phyloP scores from a whole-genome alignment of 1,140 invertebrate genomes.

The Cydia splendana region DNA sequence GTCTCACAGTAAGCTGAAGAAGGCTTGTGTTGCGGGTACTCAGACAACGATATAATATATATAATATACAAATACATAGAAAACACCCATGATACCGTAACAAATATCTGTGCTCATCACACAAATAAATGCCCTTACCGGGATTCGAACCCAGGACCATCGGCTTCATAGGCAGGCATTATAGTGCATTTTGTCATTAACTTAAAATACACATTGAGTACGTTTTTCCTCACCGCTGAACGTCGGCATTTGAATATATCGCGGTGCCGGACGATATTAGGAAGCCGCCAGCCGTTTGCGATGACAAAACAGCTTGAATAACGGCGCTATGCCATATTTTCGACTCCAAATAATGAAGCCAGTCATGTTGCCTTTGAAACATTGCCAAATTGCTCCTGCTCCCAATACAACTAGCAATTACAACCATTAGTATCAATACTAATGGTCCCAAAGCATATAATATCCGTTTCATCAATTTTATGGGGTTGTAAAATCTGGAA shows the following conservation, averaged over 20 bases:
- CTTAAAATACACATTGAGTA: no score
- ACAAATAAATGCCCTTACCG: no score
- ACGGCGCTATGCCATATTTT: slow-evolving; percentile 80
- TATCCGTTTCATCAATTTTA: slow-evolving; percentile 63
- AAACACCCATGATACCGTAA: no score
- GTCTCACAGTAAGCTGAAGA: no score
- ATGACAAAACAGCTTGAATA: slow-evolving; percentile 80
- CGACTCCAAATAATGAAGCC: slow-evolving; percentile 48
- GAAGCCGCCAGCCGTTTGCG: slow-evolving; percentile 81
- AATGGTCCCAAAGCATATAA: slow-evolving; percentile 53
- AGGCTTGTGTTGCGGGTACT: no score
- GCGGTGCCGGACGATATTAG: slow-evolving; percentile 81
- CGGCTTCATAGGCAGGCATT: background rate
- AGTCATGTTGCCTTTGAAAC: slow-evolving; percentile 42
- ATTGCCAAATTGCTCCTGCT: slow-evolving; percentile 35
- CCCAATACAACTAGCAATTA: slow-evolving; percentile 44
- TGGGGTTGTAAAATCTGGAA: slow-evolving; percentile 72
- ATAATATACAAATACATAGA: no score
- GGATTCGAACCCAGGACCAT: no score
- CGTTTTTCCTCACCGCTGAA: slow-evolving; percentile 77
- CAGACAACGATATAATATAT: no score
- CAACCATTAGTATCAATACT: slow-evolving; percentile 46
- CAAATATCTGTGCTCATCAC: no score
- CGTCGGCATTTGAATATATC: slow-evolving; percentile 80
- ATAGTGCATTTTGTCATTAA: background rate